A percentile compares a stretch with the other conserved stretches of the same genome.
phyloP scores from a whole-genome alignment of 2,888 invertebrate species.

The Hydroisotoma schaefferi region DNA sequence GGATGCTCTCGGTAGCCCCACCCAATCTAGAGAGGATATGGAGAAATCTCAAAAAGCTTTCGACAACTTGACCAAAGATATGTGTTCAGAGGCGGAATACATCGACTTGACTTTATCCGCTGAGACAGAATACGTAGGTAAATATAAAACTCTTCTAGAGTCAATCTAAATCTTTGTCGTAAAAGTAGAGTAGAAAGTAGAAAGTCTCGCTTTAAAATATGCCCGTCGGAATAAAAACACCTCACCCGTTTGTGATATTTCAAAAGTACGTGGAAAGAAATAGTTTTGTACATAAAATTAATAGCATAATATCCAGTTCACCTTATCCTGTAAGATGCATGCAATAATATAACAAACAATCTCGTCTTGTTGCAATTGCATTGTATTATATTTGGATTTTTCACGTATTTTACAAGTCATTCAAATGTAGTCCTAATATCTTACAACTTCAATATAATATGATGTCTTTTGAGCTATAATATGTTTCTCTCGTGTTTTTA shows the following conservation, averaged over 20 bases:
- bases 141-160: slow-evolving; percentile 56
- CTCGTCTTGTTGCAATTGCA: no score
- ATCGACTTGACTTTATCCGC: slow-evolving; percentile 67
- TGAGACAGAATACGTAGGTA: slow-evolving; percentile 65
- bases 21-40: slow-evolving; percentile 25
- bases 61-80: slow-evolving; percentile 60
- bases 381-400: no score
- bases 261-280: no score
- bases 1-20: slow-evolving; percentile 10
- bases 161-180: no score
- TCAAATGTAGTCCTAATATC: no score
- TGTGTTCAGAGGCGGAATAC: slow-evolving; percentile 66
- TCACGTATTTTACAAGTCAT: not conserved
- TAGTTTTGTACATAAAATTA: slow-evolving; percentile 9
- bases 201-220: no score
- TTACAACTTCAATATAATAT: no score
- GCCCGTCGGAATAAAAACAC: no score
- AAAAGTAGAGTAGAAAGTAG: no score
- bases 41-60: slow-evolving; percentile 59
- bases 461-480: not conserved
- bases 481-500: not conserved
- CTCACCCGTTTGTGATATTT: no score
- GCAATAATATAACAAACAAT: no score
- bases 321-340: no score
- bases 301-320: not conserved